Conservation (phyloP, 2,888 invertebrate genomes). For the Pristionchus exspectatus region DNA sequence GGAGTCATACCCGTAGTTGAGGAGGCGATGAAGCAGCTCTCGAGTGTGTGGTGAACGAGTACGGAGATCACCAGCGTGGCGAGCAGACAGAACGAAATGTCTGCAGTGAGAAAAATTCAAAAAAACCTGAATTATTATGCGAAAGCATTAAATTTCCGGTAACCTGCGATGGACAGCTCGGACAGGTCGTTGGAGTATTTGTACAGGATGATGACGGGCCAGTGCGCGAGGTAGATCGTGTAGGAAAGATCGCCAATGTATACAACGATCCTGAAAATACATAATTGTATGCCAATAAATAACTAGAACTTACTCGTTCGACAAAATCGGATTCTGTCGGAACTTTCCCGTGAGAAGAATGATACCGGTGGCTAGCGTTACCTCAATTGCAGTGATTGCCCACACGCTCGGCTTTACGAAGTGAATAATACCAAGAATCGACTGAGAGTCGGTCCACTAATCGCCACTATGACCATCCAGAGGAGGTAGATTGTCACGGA, state of each 20-base stretch:
- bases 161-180: conserved; percentile 5
- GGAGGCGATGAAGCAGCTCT: conserved; percentile 1
- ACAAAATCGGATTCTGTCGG: not conserved
- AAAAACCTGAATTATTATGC: not conserved
- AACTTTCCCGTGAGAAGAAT: not conserved
- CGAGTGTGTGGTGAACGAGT: conserved; percentile 19
- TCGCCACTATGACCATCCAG: conserved; percentile 7
- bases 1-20: not conserved
- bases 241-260: conserved; percentile 54
- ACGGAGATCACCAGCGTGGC: conserved; percentile 28
- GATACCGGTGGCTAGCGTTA: not conserved
- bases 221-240: conserved; percentile 47
- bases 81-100: not conserved
- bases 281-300: too few species aligned
- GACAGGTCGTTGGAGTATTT: conserved; percentile 42
- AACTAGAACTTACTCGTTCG: not conserved
- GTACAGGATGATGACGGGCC: conserved; percentile 46
- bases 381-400: not conserved
- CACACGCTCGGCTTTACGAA: not conserved
- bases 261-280: conserved; percentile 9
- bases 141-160: not conserved
- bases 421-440: not conserved
- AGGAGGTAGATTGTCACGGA: not conserved
- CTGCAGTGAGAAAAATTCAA: not conserved
- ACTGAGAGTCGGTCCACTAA: not conserved